Base-by-base conservation (phyloP, 1,140 invertebrate species). In the Lucilia cuprina region DNA sequence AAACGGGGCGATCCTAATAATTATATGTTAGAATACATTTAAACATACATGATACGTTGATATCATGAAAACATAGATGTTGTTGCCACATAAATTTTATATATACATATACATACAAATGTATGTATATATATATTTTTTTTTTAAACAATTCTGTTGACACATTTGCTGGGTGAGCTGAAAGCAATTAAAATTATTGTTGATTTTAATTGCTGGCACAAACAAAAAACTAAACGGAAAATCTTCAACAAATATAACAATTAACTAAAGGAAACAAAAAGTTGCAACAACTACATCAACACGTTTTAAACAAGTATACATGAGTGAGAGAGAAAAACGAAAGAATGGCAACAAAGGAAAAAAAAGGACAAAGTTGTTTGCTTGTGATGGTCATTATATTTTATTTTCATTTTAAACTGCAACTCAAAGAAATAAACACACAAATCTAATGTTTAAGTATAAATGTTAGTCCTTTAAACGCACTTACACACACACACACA, bases 171-270 rank as follows among this genome's bases (percentile, higher is more conserved):
- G 65, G 65, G 2, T 70, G 65, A 70, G 65, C n/a, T 70, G 19
- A 70, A 70, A 70, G 65, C 65, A 70, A 70, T 70, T 70, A 70
- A 70, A 70, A 70, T 70, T 70, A 70, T 70, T 70, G 65, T 70
- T 70, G 65, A 70, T 70, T 70, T 70, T 70, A 70, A 70, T 70
- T 70, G 65, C 65, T 70, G 65, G n/a, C 65, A 70, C 14, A 70
- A 70, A 70, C 55, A 70, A 70, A 21, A 21, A 70, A 5, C n/a
- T n/a, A n/a, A n/a, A n/a, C n/a, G n/a, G 19, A 60, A 60, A 12
- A 60, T 5, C 13, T n/a, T 13, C 55, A 60, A 60, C 13, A n/a
- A 14, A 13, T 14, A n/a, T 13, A 60, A 60, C 55, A 60, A 60
- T 17, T 60, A 17, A n/a, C n/a, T 17, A 60, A 60, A 60, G 55